Conservation (phyloP, 2,888 invertebrate genomes). For the Aspidiotus destructor region DNA sequence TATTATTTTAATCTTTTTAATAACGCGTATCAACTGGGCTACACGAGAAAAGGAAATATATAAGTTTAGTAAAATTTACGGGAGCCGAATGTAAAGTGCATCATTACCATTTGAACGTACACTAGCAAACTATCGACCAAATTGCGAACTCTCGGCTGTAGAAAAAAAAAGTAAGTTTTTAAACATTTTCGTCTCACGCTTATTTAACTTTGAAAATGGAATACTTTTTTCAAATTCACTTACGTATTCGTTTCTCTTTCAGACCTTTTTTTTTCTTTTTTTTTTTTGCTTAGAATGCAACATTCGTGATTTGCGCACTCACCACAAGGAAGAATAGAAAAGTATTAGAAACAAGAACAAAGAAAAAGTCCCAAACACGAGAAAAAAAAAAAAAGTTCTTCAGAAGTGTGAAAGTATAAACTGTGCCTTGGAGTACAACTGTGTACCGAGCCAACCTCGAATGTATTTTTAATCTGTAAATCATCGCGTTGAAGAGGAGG, state of each 20-base stretch:
- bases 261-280: too few relatives aligned
- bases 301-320: neutral
- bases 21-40: constrained; percentile 10
- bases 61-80: constrained; percentile 24
- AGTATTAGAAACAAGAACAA: neutral
- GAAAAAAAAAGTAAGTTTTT: constrained; percentile 7
- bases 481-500: neutral
- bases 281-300: neutral
- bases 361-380: neutral
- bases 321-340: constrained; percentile 13
- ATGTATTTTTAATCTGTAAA: constrained; percentile 26
- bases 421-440: constrained; percentile 14
- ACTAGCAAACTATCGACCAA: constrained; percentile 29
- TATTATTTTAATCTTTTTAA: constrained; percentile 28
- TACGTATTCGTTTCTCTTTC: constrained; percentile 10
- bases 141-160: constrained; percentile 18
- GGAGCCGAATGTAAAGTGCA: constrained; percentile 31
- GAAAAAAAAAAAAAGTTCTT: too few relatives aligned
- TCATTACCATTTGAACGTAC: constrained; percentile 29
- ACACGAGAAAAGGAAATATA: neutral
- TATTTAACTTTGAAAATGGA: constrained; percentile 24
- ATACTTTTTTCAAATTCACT: constrained; percentile 30
- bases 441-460: constrained; percentile 15
- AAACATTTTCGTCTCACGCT: constrained; percentile 22
- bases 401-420: too few relatives aligned